A percentile compares a stretch with the other conserved stretches of the same genome.
These are phyloP conservation scores for Thelaira solivaga DNA, from an alignment of 2,888 invertebrate species.

Conservation along the genomic window DNA sequence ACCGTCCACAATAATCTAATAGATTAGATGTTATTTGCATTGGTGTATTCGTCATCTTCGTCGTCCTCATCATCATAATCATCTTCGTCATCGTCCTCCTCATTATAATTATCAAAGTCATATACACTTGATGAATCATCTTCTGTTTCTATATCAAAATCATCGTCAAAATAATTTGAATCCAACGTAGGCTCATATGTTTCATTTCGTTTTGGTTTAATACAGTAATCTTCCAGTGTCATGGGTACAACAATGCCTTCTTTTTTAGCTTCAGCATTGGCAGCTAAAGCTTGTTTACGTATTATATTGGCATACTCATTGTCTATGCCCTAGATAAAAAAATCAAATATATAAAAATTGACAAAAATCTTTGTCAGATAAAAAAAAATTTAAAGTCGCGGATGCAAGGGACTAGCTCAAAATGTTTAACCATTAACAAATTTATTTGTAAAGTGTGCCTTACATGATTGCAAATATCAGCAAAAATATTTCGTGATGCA, in stretches of 20 bases:
- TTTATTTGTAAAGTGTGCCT: too few species aligned
- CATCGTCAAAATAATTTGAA: slow-evolving; percentile 97
- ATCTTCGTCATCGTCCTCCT: slow-evolving; percentile 66
- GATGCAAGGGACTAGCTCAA: too few species aligned
- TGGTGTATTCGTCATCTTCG: too few species aligned
- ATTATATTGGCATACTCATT: slow-evolving; percentile 99
- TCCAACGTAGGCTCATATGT: slow-evolving; percentile 89
- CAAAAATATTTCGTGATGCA: neutral
- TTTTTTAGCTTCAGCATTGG: slow-evolving; percentile 95
- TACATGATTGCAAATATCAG: too few species aligned
- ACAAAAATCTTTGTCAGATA: neutral
- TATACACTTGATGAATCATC: slow-evolving; percentile 82
- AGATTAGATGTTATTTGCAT: too few species aligned
- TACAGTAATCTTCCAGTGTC: slow-evolving; percentile 98
- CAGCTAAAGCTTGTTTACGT: slow-evolving; percentile 97
- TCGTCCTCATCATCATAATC: slow-evolving; percentile 86
- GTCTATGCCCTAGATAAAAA: slow-evolving; percentile 84
- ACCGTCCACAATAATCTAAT: slow-evolving; percentile 9
- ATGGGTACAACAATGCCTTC: slow-evolving; percentile 98
- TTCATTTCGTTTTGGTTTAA: slow-evolving; percentile 93
- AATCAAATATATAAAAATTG: neutral
- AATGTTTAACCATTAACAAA: too few species aligned
- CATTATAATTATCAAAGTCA: slow-evolving; percentile 81
- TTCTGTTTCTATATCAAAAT: slow-evolving; percentile 90
- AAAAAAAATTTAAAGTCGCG: neutral